These are phyloP conservation scores for Taxidea taxus DNA, from an alignment of 2,113 vertebrate species.

Conservation along the genomic window DNA sequence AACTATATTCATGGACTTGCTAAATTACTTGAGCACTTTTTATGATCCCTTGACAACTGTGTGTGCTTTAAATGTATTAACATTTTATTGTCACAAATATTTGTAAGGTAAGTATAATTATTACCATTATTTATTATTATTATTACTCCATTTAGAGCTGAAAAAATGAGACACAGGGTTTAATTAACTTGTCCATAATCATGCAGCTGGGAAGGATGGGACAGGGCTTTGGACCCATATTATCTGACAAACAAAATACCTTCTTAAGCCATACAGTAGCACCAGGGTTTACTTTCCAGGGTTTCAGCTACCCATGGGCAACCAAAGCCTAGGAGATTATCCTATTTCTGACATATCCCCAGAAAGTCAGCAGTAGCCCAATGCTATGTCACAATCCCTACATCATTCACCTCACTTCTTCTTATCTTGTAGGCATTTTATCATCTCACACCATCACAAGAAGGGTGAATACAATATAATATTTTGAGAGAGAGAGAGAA, in stretches of 20 bases:
- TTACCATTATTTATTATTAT: background rate
- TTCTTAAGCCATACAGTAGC: background rate
- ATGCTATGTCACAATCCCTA: background rate
- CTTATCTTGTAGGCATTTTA: background rate
- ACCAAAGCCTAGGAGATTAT: background rate
- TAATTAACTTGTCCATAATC: background rate
- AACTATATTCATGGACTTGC: background rate
- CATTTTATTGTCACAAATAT: background rate
- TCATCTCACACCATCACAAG: background rate
- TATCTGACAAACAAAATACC: background rate
- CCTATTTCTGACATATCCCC: background rate
- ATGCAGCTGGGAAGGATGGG: background rate
- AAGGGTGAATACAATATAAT: background rate
- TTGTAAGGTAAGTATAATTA: background rate
- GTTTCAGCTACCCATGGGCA: background rate
- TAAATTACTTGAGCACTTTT: background rate
- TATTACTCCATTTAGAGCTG: background rate
- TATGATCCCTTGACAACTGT: background rate
- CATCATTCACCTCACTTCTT: background rate
- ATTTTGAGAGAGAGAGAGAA: background rate
- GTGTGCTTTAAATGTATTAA: background rate
- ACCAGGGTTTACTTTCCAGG: background rate
- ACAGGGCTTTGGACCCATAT: background rate
- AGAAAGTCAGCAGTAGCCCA: background rate
- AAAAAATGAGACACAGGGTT: background rate